Evolutionary conservation across 2,797 vertebrate species (phyloP).

Genomic region (Borostomias antarcticus): DNA sequence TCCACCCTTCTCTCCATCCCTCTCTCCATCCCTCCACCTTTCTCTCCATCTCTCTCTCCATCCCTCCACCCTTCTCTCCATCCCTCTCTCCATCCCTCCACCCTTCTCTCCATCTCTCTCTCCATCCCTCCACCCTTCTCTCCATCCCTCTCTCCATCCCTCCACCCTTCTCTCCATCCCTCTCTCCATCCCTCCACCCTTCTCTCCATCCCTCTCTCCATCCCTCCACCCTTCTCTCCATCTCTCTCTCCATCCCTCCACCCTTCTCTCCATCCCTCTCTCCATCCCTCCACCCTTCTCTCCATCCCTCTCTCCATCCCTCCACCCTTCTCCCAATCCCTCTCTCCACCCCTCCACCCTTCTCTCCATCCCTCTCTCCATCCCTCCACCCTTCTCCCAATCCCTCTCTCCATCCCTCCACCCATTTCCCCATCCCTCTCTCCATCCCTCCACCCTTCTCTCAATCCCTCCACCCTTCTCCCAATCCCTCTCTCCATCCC

Average conservation of each 20-base stretch:
- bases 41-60: too few relatives aligned
- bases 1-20: background rate
- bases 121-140: too few relatives aligned
- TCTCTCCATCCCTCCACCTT: background rate
- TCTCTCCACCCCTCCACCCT: background rate
- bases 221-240: background rate
- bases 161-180: background rate
- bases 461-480: background rate
- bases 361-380: background rate
- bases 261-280: too few relatives aligned
- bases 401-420: background rate
- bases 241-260: too few relatives aligned
- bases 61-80: background rate
- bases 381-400: constrained; percentile 32
- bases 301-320: background rate
- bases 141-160: background rate
- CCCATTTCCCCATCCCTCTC: too few relatives aligned
- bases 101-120: too few relatives aligned
- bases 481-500: too few relatives aligned
- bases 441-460: too few relatives aligned
- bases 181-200: constrained; percentile 26
- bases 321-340: background rate
- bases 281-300: background rate
- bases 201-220: background rate
- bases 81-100: constrained; percentile 20